Percentiles rank a stretch among this genome's conserved stretches.
Evolutionary conservation across 92 coral and sea anemone species (phyloP).

Genomic region (Palythoa grandiflora): DNA sequence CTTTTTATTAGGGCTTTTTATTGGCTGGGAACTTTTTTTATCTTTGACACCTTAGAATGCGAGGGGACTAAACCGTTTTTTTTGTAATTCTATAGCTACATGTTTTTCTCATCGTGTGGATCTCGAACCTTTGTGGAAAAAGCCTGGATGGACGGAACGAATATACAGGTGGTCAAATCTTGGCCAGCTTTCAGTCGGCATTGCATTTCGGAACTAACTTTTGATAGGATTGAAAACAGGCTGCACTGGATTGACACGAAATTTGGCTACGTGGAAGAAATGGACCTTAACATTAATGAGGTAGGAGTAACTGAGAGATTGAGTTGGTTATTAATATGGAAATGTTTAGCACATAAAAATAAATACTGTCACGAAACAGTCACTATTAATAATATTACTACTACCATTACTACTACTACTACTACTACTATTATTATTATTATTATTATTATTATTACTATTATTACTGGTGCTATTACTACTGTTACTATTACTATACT

Average conservation of each 20-base stretch:
- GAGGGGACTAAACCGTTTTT: background rate
- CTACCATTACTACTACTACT: background rate
- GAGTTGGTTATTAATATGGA: background rate
- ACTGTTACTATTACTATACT: background rate
- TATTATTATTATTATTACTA: too few species aligned
- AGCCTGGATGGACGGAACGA: slow-evolving; percentile 3
- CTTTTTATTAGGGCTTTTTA: too few species aligned
- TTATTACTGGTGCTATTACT: too few species aligned
- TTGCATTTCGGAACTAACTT: slow-evolving; percentile 3
- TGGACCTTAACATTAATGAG: slow-evolving; percentile 7
- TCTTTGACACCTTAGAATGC: too few species aligned
- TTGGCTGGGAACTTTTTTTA: too few species aligned
- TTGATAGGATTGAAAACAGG: background rate
- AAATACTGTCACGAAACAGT: background rate
- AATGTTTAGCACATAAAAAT: background rate
- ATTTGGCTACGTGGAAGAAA: background rate
- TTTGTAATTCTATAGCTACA: background rate
- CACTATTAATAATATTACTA: too few species aligned
- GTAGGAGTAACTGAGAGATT: background rate
- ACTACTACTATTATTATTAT: background rate
- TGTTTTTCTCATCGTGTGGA: slow-evolving; percentile 39
- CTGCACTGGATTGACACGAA: slow-evolving; percentile 26
- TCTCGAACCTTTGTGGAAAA: background rate
- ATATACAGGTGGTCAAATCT: background rate
- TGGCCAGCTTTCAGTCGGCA: slow-evolving; percentile 32